Evolutionary conservation across 2,797 vertebrate species (phyloP), one percentile per base, ranked within the genome.

Genomic region (Phaenicophaeus curvirostris): DNA sequence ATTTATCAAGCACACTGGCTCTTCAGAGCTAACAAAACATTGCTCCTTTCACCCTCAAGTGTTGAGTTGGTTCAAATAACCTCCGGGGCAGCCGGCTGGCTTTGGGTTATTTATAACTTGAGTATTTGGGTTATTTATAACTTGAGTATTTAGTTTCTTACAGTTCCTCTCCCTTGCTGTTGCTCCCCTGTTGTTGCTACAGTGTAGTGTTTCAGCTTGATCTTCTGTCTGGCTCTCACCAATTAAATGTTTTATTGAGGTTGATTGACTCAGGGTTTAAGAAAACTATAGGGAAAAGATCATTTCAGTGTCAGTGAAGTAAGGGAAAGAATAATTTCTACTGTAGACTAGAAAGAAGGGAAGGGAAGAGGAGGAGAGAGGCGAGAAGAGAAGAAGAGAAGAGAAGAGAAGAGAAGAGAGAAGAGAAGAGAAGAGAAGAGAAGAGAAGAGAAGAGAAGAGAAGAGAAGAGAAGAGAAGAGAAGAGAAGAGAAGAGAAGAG

Each of bases 111-210:
- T 91, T 91, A 95, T 96, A 97, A 86, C 87, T n/a, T n/a, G n/a
- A n/a, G n/a, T n/a, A n/a, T 88, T 72, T 88, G 33, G 42, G 48
- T 89, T 96, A 96, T 96, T 91, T 91, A 95, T 96, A 97, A 86
- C 87, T 76, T 8, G 17, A 79, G 51, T 91, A 91, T 91, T 95
- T 96, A 0, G 83, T 93, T 89, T 95, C 69, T 93, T 85, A 75
- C 20, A 16, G 9, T 90, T 55, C 3, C 14, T 5, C 23, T 28
- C 4, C 15, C 20, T 74, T 61, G 4, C 44, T 91, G 39, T 39
- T 39, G 39, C 13, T 39, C 39, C 39, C 39, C 35, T 66, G 13
- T 58, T 87, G 61, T 77, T 93, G 82, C 51, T 78, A 11, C 48
- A 78, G 65, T 16, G 35, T 63, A 54, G 50, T 51, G 46, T 83